A percentile compares a stretch with the other conserved stretches of the same genome.
Conservation (phyloP, 2,113 vertebrate genomes). For the Dunckerocampus dactyliophorus region DNA sequence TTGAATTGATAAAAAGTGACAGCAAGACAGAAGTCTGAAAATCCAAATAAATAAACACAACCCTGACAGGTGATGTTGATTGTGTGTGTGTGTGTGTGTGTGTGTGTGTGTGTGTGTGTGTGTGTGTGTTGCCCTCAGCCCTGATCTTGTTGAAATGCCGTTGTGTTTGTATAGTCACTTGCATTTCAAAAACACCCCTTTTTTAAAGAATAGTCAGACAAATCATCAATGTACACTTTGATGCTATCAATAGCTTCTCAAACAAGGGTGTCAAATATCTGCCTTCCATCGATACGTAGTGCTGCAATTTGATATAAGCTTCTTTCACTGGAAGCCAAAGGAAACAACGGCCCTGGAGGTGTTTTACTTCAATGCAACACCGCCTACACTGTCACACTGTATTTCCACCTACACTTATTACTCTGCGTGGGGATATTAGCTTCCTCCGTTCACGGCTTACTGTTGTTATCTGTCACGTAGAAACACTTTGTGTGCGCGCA, state of each 20-base stretch:
- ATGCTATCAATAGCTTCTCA: slow-evolving; percentile 3
- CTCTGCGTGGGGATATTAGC: slow-evolving; percentile 21
- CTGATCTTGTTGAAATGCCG: slow-evolving; percentile 6
- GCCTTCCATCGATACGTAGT: background rate
- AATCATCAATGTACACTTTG: background rate
- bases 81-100: slow-evolving; percentile 11
- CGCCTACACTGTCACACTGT: slow-evolving; percentile 39
- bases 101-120: slow-evolving; percentile 9
- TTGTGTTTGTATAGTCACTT: slow-evolving; percentile 14
- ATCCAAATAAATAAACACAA: slow-evolving; percentile 39
- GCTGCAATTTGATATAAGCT: slow-evolving; percentile 18
- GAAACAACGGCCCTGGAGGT: slow-evolving; percentile 10
- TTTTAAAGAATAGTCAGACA: background rate
- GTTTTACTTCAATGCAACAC: slow-evolving; percentile 30
- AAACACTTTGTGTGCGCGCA: slow-evolving; percentile 15
- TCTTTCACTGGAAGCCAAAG: slow-evolving; percentile 16
- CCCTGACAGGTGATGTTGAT: slow-evolving; percentile 19
- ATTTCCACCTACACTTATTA: slow-evolving; percentile 49
- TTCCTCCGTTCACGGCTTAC: slow-evolving; percentile 18
- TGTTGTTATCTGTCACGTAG: slow-evolving; percentile 10
- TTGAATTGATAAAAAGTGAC: slow-evolving; percentile 46
- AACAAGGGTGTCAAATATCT: background rate
- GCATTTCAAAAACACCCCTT: background rate
- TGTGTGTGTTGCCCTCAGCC: slow-evolving; percentile 1
- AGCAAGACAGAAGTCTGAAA: slow-evolving; percentile 42